Evolutionary conservation across 2,888 invertebrate species (phyloP).

Genomic region (Calliphora vomitoria): DNA sequence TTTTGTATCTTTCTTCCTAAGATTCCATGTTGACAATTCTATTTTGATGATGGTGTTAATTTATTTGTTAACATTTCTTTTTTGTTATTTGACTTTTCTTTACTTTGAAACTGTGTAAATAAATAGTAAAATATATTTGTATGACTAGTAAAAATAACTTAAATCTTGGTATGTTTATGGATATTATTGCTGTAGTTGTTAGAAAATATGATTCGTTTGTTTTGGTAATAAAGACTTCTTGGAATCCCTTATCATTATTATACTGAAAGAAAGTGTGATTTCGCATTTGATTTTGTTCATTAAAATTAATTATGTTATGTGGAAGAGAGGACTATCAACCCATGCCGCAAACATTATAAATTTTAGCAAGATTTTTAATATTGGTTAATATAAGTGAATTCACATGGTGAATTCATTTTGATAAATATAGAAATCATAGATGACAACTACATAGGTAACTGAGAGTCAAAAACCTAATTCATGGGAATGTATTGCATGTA

Average conservation of each 20-base stretch:
- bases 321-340: no score
- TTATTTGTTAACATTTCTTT: conserved; percentile 68
- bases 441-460: no score
- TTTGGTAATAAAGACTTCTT: conserved; percentile 47
- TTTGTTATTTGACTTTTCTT: conserved; percentile 37
- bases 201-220: background rate
- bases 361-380: no score
- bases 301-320: no score
- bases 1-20: background rate
- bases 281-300: no score
- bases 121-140: conserved; percentile 15
- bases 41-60: conserved; percentile 71
- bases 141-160: background rate
- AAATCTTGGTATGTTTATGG: background rate
- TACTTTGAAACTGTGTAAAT: background rate
- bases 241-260: conserved; percentile 42
- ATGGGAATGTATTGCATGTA: no score
- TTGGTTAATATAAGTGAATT: no score
- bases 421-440: no score
- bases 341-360: no score
- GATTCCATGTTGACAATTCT: conserved; percentile 37
- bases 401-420: no score
- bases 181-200: background rate
- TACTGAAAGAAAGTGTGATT: background rate
- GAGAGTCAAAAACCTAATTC: no score